These are phyloP conservation scores for Erythrocercus mccallii DNA, from an alignment of 2,113 vertebrate genomes.

Conservation along the genomic window DNA sequence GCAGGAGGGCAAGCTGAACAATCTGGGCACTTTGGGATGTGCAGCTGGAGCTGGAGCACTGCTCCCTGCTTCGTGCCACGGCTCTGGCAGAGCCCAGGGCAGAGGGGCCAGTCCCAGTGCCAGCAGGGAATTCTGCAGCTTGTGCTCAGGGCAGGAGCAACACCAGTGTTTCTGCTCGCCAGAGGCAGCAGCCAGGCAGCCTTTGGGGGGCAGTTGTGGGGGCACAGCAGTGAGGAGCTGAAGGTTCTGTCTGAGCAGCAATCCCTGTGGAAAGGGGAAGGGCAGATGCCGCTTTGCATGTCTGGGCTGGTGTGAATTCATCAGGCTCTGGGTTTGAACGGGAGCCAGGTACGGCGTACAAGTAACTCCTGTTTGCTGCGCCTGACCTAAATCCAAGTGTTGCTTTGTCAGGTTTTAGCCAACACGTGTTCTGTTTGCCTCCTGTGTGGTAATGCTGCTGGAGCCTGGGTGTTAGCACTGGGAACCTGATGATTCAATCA, in stretches of 20 bases:
- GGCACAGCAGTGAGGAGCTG: neutral
- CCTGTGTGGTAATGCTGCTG: neutral
- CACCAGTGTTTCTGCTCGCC: neutral
- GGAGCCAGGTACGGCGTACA: neutral
- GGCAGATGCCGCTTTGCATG: neutral
- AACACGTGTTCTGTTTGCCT: neutral
- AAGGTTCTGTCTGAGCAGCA: neutral
- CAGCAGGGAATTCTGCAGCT: neutral
- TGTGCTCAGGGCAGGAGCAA: neutral
- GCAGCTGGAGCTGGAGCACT: neutral
- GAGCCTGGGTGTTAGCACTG: neutral
- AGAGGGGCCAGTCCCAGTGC: neutral
- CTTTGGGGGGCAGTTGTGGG: neutral
- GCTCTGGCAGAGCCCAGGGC: neutral
- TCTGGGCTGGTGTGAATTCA: conserved; percentile 42
- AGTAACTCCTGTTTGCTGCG: conserved; percentile 52
- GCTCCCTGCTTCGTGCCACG: neutral
- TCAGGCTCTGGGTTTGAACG: neutral
- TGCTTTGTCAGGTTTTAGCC: conserved; percentile 50
- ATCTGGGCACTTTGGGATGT: neutral
- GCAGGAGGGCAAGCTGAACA: neutral
- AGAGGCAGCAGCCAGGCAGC: neutral
- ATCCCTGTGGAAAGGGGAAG: neutral
- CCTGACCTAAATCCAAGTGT: conserved; percentile 50
- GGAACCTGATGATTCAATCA: conserved; percentile 32